phyloP scores from a whole-genome alignment of 2,888 invertebrate genomes.

The Hyposoter didymator region DNA sequence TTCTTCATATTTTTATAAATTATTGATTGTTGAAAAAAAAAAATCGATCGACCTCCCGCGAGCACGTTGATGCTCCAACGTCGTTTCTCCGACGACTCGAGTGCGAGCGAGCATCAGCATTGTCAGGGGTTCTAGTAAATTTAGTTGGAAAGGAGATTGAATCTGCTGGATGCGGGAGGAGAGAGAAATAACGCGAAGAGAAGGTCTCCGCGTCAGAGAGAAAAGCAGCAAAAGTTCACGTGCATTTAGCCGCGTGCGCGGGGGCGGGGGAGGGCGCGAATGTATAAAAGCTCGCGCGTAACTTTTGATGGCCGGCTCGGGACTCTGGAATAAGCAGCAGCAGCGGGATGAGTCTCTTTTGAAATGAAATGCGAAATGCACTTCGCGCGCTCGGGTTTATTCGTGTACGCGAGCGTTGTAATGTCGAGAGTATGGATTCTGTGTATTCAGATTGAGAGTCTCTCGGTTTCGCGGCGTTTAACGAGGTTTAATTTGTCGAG shows the following conservation, averaged over 20 bases:
- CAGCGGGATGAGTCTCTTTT: no score
- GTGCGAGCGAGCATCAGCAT: no score
- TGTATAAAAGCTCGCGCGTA: conserved; percentile 59
- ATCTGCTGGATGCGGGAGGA: conserved; percentile 9
- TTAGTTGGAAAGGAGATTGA: conserved; percentile 54
- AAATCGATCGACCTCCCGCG: no score
- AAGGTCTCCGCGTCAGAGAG: conserved; percentile 22
- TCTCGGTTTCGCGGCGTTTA: conserved; percentile 13
- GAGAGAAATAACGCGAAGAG: conserved; percentile 17
- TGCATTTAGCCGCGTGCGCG: background rate
- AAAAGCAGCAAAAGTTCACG: background rate
- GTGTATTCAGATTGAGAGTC: background rate
- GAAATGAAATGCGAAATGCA: background rate
- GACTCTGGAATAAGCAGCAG: conserved; percentile 9
- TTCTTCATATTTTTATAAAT: no score
- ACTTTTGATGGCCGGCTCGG: conserved; percentile 61
- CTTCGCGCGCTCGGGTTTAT: no score
- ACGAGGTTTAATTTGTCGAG: conserved; percentile 50
- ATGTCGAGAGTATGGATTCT: background rate
- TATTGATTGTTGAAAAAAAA: no score
- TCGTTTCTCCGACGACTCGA: no score
- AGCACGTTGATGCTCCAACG: no score
- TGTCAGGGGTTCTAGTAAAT: conserved; percentile 25
- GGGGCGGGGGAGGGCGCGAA: conserved; percentile 14
- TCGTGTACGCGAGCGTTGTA: background rate